phyloP scores from a whole-genome alignment of 2,888 invertebrate genomes.

The Iselma pallidipennis region DNA sequence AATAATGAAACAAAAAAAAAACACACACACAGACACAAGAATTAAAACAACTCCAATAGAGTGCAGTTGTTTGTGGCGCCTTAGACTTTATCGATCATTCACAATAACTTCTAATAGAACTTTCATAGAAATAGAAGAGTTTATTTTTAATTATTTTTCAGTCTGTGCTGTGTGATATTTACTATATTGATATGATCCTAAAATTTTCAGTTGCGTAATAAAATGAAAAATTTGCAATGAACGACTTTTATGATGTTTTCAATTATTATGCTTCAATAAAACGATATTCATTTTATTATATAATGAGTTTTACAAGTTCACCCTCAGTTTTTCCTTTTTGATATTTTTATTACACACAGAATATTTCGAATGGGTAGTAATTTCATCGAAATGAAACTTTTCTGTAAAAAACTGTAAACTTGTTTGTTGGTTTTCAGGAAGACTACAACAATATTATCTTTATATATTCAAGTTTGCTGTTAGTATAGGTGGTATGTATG shows the following conservation, averaged over 20 bases:
- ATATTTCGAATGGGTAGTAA: constrained; percentile 24
- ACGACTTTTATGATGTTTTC: constrained; percentile 6
- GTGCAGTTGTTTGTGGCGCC: background rate
- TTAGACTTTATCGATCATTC: background rate
- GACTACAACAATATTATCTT: background rate
- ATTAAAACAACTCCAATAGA: background rate
- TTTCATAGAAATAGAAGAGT: no score
- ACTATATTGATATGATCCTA: background rate
- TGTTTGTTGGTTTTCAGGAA: constrained; percentile 21
- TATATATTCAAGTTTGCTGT: constrained; percentile 30
- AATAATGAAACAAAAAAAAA: background rate
- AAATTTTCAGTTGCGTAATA: background rate
- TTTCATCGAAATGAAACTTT: constrained; percentile 15
- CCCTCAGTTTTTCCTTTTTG: no score
- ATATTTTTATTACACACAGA: background rate
- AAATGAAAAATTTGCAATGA: background rate
- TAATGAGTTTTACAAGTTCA: background rate
- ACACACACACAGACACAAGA: background rate
- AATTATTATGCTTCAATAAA: constrained; percentile 12
- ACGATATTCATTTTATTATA: constrained; percentile 11
- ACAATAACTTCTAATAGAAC: background rate
- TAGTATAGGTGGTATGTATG: constrained; percentile 42
- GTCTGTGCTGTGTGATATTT: background rate
- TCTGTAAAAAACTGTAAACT: constrained; percentile 27
- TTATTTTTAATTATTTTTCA: background rate